Base-by-base conservation (phyloP, 1,140 invertebrate species). In the Drosophila azteca region DNA sequence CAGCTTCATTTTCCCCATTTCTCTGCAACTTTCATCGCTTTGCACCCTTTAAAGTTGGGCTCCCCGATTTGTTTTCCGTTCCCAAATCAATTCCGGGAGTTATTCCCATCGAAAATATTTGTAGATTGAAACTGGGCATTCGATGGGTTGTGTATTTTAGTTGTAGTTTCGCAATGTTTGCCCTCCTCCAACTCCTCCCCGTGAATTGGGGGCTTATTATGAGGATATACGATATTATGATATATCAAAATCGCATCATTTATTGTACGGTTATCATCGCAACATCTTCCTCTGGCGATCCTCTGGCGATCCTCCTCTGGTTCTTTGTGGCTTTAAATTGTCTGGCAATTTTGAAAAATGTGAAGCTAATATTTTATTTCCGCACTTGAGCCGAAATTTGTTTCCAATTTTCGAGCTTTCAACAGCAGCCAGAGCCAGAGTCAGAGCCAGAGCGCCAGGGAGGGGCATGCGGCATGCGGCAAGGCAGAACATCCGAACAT, bases 331-430 rank as follows among this genome's bases (percentile, higher is more conserved):
- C 35, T 13, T 5, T 60, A 80, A 82, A 83, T 82, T 82, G 75
- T 66, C 11, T 63, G 55, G 64, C 71, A 66, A 82, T 68, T 76
- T 77, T 41, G 55, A 54, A 78, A 73, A 79, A 83, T 81, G 79
- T 81, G 55, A 35, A 60, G 57, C 66, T 88, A 87, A 87, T 83
- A 87, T 88, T 87, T 88, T 87, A 88, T 87, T 87, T 87, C 82
- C 83, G 82, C 83, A 87, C 77, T 81, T 81, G 59, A 64, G 50
- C 61, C 68, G 61, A 85, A 87, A 75, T 81, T 78, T 87, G 69
- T 81, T 87, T 61, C 81, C 80, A 87, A 85, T 85, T 85, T 85
- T 41, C 24, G 58, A 84, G 67, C 81, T 84, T 84, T 83, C 80
- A 84, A 73, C 65, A 59, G 24, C 60, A 53, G 60, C 39, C n/a